Evolutionary conservation across 2,888 invertebrate genomes (phyloP), one percentile per base, ranked within the genome.

Genomic region (Nemotelus nigrinus): DNA sequence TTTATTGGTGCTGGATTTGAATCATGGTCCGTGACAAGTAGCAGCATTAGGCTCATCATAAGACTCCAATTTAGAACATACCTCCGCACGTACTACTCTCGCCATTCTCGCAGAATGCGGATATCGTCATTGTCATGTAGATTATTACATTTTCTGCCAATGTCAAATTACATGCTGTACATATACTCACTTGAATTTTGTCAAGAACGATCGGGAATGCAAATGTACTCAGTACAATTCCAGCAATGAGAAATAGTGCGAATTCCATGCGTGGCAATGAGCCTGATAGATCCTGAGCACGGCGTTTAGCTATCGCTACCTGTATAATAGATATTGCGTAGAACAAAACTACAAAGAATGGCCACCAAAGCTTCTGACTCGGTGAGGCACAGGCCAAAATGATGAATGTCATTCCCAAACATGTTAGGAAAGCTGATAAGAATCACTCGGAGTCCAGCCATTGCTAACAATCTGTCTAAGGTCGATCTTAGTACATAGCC

Each of bases 331-430:
- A 92, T 81, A 98, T 87, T 60, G 96, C 83, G 86, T 99, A 99
- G 88, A 99, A 99, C 78, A 98, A 86, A 67, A 99, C 92, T 79
- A 98, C 98, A 85, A 99, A 98, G 89, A 99, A 95, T 80, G 99
- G 98, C 94, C 98, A 99, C 96, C 98, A 99, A 86, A 93, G 82
- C 81, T 86, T 86, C 10, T 84, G 83, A 8, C 84, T 81, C 80
- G 97, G 96, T 83, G 99, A 90, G 81, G 98, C 98, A 90, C 99
- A 99, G 76, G 97, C 98, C 83, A 99, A 88, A 85, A 99, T 97
- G 80, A 99, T 92, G 85, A 99, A 93, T 77, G 98, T 98, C 92
- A 99, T 96, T 81, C 99, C 99, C 88, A 98, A 92, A 6, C 97
- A 97, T 78, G 97, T 96, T 81, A 95, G 92, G 89, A 98, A 97